phyloP scores from a whole-genome alignment of 2,888 invertebrate genomes.

The Sarcophaga rosellei region DNA sequence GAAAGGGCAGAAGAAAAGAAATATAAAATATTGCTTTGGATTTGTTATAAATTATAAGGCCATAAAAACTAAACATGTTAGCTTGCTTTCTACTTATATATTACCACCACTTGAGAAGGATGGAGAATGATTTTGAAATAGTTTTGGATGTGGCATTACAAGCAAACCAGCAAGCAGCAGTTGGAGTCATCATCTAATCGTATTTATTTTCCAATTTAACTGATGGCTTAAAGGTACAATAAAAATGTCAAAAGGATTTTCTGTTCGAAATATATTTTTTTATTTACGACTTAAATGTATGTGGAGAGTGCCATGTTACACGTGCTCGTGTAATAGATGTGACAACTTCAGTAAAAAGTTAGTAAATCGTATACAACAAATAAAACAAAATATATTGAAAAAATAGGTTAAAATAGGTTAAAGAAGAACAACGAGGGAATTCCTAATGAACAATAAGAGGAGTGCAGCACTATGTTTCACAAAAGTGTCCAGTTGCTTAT shows the following conservation, averaged over 20 bases:
- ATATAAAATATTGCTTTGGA: not conserved
- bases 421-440: too few species aligned
- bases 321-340: not conserved
- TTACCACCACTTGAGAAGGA: not conserved
- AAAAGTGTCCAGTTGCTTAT: too few species aligned
- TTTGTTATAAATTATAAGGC: slow-evolving; percentile 26
- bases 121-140: slow-evolving; percentile 1
- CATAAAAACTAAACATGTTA: slow-evolving; percentile 28
- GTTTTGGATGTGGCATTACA: not conserved
- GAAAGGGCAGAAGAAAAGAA: not conserved
- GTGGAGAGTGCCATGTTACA: slow-evolving; percentile 2
- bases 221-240: slow-evolving; percentile 61
- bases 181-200: slow-evolving; percentile 30
- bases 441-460: too few species aligned
- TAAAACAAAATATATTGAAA: too few species aligned
- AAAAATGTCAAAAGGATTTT: slow-evolving; percentile 64
- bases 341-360: too few species aligned
- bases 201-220: slow-evolving; percentile 63
- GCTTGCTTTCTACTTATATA: too few species aligned
- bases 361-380: too few species aligned
- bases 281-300: not conserved
- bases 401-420: too few species aligned
- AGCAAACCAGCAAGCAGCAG: not conserved
- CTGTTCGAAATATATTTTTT: slow-evolving; percentile 10
- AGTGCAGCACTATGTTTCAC: too few species aligned